Percentiles rank a stretch among this genome's conserved stretches.
Conservation (phyloP, 2,888 invertebrate species). For the Monopis laevigella region DNA sequence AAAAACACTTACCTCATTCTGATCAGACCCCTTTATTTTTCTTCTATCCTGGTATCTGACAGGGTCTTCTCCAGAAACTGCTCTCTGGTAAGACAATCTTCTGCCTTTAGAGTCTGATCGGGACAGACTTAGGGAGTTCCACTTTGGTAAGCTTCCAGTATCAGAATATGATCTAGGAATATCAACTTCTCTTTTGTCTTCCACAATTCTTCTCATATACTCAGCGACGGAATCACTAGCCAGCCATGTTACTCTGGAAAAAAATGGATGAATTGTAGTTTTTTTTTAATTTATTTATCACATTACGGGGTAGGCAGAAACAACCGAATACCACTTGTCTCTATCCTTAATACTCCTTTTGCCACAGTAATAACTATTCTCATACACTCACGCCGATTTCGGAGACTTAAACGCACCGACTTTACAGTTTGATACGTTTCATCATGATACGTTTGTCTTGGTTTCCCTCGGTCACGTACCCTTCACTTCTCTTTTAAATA, state of each 20-base stretch:
- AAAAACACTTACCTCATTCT: slow-evolving; percentile 5
- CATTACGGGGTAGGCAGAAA: no score
- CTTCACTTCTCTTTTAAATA: no score
- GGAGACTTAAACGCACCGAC: no score
- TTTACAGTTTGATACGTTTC: no score
- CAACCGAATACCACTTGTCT: no score
- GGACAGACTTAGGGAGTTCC: slow-evolving; percentile 17
- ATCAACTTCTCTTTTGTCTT: not conserved
- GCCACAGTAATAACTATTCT: no score
- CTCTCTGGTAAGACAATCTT: slow-evolving; percentile 51
- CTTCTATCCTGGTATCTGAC: slow-evolving; percentile 25
- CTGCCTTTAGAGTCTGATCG: slow-evolving; percentile 38
- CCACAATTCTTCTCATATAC: slow-evolving; percentile 30
- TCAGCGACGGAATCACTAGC: slow-evolving; percentile 51
- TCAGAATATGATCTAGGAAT: not conserved
- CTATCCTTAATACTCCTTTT: no score
- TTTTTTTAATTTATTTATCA: no score
- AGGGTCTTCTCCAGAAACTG: slow-evolving; percentile 55
- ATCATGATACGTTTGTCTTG: no score
- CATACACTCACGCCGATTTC: no score
- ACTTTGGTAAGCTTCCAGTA: not conserved
- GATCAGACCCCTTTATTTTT: slow-evolving; percentile 32
- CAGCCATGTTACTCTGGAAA: slow-evolving; percentile 51
- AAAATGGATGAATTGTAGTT: no score
- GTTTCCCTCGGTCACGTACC: no score